phyloP scores from a whole-genome alignment of 1,140 invertebrate genomes.

The Bicyclus anynana region DNA sequence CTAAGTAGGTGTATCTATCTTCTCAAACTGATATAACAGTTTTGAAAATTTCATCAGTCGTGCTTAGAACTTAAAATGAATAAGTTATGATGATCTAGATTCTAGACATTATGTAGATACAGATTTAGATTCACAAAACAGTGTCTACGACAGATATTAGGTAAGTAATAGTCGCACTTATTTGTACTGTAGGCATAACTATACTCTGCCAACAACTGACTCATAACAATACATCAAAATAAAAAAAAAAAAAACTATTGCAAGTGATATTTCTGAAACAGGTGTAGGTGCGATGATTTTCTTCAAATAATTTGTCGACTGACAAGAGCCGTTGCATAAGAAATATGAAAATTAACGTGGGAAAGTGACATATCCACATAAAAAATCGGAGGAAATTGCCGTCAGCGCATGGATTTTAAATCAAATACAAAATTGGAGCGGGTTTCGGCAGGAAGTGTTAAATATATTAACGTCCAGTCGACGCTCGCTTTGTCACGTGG shows the following conservation, averaged over 20 bases:
- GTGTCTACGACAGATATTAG: too few species aligned
- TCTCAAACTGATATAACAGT: too few species aligned
- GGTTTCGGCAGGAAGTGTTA: constrained; percentile 63
- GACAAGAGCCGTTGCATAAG: constrained; percentile 32
- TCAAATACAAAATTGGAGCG: constrained; percentile 73
- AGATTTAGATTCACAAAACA: too few species aligned
- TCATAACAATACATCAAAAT: not conserved
- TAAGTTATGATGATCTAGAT: too few species aligned
- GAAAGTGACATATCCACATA: constrained; percentile 43
- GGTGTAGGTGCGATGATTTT: constrained; percentile 12
- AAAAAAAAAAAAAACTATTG: constrained; percentile 1
- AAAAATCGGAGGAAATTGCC: constrained; percentile 62
- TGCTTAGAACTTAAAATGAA: too few species aligned
- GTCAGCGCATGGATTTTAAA: constrained; percentile 62
- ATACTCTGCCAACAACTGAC: not conserved
- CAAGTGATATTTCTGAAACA: constrained; percentile 11
- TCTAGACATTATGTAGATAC: too few species aligned
- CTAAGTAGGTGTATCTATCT: too few species aligned
- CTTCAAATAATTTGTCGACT: constrained; percentile 44
- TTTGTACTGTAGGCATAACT: too few species aligned
- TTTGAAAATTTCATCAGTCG: too few species aligned
- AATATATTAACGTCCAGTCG: constrained; percentile 61
- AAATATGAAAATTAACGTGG: constrained; percentile 43
- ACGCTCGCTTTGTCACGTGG: constrained; percentile 49
- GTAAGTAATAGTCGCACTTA: too few species aligned